phyloP scores from a whole-genome alignment of 2,797 vertebrate species.

The Discoglossus pictus region DNA sequence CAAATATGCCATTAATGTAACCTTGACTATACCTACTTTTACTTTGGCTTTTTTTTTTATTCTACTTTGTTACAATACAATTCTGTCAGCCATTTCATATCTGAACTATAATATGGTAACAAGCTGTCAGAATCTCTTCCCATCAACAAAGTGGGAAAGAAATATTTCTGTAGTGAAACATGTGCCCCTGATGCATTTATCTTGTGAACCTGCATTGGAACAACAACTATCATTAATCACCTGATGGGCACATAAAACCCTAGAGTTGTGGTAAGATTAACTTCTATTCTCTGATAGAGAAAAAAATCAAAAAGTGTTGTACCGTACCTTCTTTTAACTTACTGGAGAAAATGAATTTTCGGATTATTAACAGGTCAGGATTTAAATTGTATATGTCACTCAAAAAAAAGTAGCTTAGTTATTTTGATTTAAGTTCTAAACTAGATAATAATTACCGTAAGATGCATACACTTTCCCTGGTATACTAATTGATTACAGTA shows the following conservation, averaged over 20 bases:
- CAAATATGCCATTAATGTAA: neutral
- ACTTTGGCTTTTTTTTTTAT: neutral
- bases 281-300: conserved; percentile 44
- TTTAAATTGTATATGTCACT: too few relatives aligned
- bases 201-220: conserved; percentile 32
- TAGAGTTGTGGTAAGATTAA: conserved; percentile 40
- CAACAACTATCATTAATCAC: conserved; percentile 43
- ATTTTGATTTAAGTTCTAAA: too few relatives aligned
- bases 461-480: too few relatives aligned
- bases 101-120: conserved; percentile 48
- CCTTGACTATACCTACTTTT: neutral
- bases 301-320: too few relatives aligned
- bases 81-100: conserved; percentile 41
- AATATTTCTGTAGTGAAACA: conserved; percentile 54
- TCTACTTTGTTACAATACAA: conserved; percentile 5
- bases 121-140: conserved; percentile 46
- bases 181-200: conserved; percentile 46
- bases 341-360: too few relatives aligned
- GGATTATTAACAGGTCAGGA: too few relatives aligned
- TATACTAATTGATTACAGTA: too few relatives aligned
- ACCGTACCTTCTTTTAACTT: too few relatives aligned
- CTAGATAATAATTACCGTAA: too few relatives aligned
- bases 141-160: conserved; percentile 49
- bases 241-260: conserved; percentile 54
- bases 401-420: too few relatives aligned